These are phyloP conservation scores for Heliconius congener DNA, from an alignment of 1,140 invertebrate genomes.

Conservation along the genomic window DNA sequence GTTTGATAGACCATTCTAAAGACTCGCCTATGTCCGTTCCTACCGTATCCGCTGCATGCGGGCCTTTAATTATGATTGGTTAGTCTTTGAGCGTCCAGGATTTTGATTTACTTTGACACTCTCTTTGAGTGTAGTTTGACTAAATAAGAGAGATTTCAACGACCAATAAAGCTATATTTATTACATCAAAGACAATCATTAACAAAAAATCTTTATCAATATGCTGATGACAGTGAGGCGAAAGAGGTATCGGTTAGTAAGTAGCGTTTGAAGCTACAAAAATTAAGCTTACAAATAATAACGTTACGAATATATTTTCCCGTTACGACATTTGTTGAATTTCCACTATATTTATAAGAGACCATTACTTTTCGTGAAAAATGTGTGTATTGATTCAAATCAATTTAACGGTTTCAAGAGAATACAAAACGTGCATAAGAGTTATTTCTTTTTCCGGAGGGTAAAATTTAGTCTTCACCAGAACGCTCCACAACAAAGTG, in stretches of 20 bases:
- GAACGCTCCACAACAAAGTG: background rate
- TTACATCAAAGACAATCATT: too few species aligned
- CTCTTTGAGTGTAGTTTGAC: background rate
- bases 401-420: slow-evolving; percentile 2
- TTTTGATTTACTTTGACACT: background rate
- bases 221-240: too few species aligned
- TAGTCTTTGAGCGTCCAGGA: background rate
- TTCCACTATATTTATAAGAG: too few species aligned
- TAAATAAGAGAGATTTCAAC: too few species aligned
- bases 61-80: background rate
- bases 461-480: slow-evolving; percentile 10
- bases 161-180: too few species aligned
- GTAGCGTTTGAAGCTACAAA: too few species aligned
- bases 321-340: too few species aligned
- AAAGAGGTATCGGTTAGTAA: too few species aligned
- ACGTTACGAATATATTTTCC: too few species aligned
- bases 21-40: background rate
- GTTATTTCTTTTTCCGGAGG: slow-evolving; percentile 9
- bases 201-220: too few species aligned
- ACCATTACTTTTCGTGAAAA: background rate
- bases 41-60: background rate
- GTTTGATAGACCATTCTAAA: background rate
- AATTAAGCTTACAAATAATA: too few species aligned
- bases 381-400: background rate
- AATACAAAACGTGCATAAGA: slow-evolving; percentile 12